Evolutionary conservation across 2,888 invertebrate species (phyloP).

Genomic region (Dugesia japonica): DNA sequence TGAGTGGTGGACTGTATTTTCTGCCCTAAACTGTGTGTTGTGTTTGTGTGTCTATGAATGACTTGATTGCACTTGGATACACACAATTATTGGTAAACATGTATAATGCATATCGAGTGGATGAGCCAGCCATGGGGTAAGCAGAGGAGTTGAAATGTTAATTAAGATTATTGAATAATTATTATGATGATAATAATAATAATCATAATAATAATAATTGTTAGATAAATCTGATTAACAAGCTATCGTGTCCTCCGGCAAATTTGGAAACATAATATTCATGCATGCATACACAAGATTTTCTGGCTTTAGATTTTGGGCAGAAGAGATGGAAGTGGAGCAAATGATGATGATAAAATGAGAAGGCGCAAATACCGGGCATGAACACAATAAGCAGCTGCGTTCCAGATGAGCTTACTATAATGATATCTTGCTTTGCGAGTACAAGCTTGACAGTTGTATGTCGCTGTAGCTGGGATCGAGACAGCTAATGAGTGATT

Average conservation of each 20-base stretch:
- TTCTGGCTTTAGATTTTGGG: conserved; percentile 20
- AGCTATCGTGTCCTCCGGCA: conserved; percentile 20
- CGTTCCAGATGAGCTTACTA: conserved; percentile 20
- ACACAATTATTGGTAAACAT: not conserved
- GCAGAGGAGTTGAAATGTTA: conserved; percentile 20
- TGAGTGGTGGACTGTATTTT: conserved; percentile 5
- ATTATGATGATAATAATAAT: conserved; percentile 16
- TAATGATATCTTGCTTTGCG: not conserved
- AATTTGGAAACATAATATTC: conserved; percentile 20
- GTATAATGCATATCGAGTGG: conserved; percentile 14
- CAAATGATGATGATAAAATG: conserved; percentile 2
- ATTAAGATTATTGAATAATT: conserved; percentile 20
- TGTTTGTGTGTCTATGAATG: not conserved
- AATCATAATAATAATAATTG: not conserved
- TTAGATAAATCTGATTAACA: conserved; percentile 20
- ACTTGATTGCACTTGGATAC: conserved; percentile 10
- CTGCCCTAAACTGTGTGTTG: not conserved
- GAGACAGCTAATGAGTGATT: conserved; percentile 20
- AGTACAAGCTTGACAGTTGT: conserved; percentile 11
- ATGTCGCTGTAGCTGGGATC: conserved; percentile 10
- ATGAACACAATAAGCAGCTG: conserved; percentile 20
- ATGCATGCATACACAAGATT: conserved; percentile 7
- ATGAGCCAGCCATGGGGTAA: conserved; percentile 20
- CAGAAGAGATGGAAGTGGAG: not conserved
- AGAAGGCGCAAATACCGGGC: conserved; percentile 20